These are phyloP conservation scores for Philopotamus ludificatus DNA, from an alignment of 1,140 invertebrate species.

Conservation along the genomic window DNA sequence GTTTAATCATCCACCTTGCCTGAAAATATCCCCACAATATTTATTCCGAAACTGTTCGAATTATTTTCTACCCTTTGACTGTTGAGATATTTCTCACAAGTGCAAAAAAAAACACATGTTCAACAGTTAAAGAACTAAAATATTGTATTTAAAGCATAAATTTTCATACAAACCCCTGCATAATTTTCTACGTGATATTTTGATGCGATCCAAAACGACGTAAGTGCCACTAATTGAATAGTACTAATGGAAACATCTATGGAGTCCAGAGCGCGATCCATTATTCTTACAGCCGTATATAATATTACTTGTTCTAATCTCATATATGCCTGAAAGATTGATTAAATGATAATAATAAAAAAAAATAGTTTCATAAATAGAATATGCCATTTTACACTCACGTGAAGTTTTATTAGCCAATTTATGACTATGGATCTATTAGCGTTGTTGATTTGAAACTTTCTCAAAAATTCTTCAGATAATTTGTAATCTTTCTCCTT, in stretches of 20 bases:
- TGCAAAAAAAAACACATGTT: background rate
- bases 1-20: slow-evolving; percentile 37
- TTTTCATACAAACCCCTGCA: background rate
- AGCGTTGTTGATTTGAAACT: slow-evolving; percentile 30
- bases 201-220: slow-evolving; percentile 38
- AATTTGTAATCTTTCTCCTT: slow-evolving; percentile 31
- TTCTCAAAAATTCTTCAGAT: slow-evolving; percentile 31
- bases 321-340: slow-evolving; percentile 35
- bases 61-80: background rate
- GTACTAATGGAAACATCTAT: slow-evolving; percentile 29
- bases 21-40: slow-evolving; percentile 17
- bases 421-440: slow-evolving; percentile 40
- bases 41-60: background rate
- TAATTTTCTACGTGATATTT: slow-evolving; percentile 28
- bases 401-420: slow-evolving; percentile 40
- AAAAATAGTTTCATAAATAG: slow-evolving; percentile 5
- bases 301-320: slow-evolving; percentile 32
- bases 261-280: slow-evolving; percentile 32
- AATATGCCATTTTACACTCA: slow-evolving; percentile 1
- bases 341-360: slow-evolving; percentile 8
- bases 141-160: background rate
- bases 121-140: background rate
- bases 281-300: slow-evolving; percentile 36
- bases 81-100: background rate
- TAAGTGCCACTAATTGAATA: slow-evolving; percentile 34